Base-by-base conservation (phyloP, 2,888 invertebrate species). In the Ecdyonurus torrentis region DNA sequence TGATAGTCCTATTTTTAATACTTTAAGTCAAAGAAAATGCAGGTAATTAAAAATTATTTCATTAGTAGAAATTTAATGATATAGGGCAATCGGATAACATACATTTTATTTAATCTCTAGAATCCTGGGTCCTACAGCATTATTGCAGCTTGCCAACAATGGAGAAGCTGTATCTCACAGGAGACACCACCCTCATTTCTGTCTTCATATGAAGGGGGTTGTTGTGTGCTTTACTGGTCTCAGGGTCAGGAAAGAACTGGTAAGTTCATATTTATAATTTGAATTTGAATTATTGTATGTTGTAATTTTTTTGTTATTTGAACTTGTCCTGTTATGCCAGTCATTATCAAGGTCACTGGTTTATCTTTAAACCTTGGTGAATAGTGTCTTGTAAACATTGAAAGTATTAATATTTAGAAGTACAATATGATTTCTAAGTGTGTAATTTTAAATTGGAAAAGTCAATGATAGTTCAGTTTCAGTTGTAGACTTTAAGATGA, bases 191-290 rank as follows among this genome's bases (percentile, higher is more conserved):
- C 95, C 95, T 64, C 81, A 93, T 71, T 95, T 87, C 77, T 91
- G 88, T 74, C 82, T 87, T 71, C 83, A 91, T 64, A 94, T 96
- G 93, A 82, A 84, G 70, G 90, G 91, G 67, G 84, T 90, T 62
- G 86, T 91, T 71, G 85, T 93, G 69, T 93, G 92, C 76, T 93
- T 95, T 77, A 92, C 93, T 65, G 94, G 94, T 65, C 93, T 95
- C 76, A 82, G 91, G 69, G 86, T 87, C 74, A 90, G 89, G 74
- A 89, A 90, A 75, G 90, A 92, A 78, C 79, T 95, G 81, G 94
- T 94, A n/a, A n/a, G n/a, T n/a, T n/a, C n/a, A n/a, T n/a, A n/a
- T n/a, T n/a, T n/a, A n/a, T n/a, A n/a, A n/a, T n/a, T n/a, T n/a
- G n/a, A n/a, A n/a, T n/a, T n/a, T n/a, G n/a, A n/a, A n/a, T n/a